Conservation (phyloP, 2,797 vertebrate species). For the Morus bassanus region DNA sequence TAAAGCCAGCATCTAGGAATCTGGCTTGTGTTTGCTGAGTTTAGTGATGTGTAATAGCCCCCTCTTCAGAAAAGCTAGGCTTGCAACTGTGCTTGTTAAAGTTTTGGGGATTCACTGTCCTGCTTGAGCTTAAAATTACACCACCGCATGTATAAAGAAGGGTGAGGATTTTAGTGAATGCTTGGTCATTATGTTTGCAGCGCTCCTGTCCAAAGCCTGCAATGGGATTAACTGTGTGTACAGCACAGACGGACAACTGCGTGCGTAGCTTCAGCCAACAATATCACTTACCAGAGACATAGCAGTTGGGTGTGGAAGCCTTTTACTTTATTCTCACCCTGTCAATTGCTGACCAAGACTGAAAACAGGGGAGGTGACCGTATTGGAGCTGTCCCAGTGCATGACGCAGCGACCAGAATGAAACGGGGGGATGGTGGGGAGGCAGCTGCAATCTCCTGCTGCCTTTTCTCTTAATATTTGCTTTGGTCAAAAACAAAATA, state of each 20-base stretch:
- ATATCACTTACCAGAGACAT: rapidly evolving
- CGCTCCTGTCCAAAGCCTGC: not conserved
- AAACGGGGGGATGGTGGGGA: not conserved
- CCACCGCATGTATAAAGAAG: rapidly evolving
- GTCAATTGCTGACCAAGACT: not conserved
- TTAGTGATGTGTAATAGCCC: not conserved
- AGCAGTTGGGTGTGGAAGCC: not conserved
- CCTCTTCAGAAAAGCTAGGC: not conserved
- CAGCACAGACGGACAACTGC: not conserved
- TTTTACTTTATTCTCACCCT: not conserved
- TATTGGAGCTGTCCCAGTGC: not conserved
- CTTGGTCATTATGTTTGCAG: not conserved
- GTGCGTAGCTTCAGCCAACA: not conserved
- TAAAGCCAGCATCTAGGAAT: not conserved
- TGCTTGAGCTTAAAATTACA: not conserved
- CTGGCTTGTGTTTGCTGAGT: not conserved
- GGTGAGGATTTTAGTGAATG: not conserved
- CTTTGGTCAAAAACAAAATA: not conserved
- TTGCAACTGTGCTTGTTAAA: not conserved
- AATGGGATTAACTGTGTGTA: not conserved
- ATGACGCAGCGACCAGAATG: too few relatives aligned
- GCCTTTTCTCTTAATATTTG: not conserved
- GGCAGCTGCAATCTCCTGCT: not conserved
- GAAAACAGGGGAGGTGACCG: not conserved
- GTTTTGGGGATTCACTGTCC: not conserved